phyloP scores from a whole-genome alignment of 2,888 invertebrate species.

The Adineta ricciae region DNA sequence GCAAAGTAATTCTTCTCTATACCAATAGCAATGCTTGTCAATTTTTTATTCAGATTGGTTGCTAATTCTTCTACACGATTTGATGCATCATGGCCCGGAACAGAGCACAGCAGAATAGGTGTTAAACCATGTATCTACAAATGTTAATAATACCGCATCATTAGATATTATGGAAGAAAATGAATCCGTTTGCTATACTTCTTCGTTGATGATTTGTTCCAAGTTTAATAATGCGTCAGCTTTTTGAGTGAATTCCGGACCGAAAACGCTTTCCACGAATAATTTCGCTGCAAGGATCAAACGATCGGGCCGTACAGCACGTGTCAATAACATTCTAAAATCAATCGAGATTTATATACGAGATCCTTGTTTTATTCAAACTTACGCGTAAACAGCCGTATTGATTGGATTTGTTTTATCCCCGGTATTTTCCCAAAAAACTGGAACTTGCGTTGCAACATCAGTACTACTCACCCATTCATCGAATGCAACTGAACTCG shows the following conservation, averaged over 20 bases:
- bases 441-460: background rate
- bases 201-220: conserved; percentile 73
- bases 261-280: conserved; percentile 71
- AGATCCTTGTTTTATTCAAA: background rate
- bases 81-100: conserved; percentile 94
- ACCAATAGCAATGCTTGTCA: conserved; percentile 89
- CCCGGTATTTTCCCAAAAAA: background rate
- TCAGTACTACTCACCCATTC: background rate
- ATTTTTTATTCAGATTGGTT: conserved; percentile 78
- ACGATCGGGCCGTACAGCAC: conserved; percentile 80
- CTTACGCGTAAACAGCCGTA: background rate
- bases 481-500: background rate
- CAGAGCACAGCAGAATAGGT: conserved; percentile 82
- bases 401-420: background rate
- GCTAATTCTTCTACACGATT: conserved; percentile 92
- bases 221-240: conserved; percentile 86
- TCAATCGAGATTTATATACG: too few relatives aligned
- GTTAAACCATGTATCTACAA: conserved; percentile 51
- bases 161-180: too few relatives aligned
- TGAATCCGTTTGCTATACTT: conserved; percentile 48
- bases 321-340: conserved; percentile 73
- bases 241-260: conserved; percentile 67
- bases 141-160: too few relatives aligned
- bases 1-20: background rate
- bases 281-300: conserved; percentile 80